Evolutionary conservation across 1,140 invertebrate species (phyloP).

Genomic region (Acromyrmex heyeri): DNA sequence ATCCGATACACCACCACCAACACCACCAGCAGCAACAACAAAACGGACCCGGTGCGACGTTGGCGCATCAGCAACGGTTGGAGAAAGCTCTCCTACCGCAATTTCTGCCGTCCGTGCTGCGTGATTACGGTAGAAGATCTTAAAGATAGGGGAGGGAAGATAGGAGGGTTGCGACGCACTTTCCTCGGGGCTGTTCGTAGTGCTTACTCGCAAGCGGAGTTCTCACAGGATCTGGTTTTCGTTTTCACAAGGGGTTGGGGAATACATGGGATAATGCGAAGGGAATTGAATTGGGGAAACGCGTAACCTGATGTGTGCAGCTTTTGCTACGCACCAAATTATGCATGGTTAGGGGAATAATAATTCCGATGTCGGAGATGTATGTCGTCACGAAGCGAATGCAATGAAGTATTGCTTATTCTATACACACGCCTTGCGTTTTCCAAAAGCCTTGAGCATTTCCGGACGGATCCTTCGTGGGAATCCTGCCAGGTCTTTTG

Average conservation of each 20-base stretch:
- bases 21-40: slow-evolving; percentile 78
- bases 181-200: slow-evolving; percentile 28
- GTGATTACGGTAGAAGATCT: slow-evolving; percentile 84
- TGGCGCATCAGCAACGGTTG: slow-evolving; percentile 81
- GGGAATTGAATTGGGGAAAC: slow-evolving; percentile 26
- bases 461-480: slow-evolving; percentile 43
- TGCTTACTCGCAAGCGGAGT: slow-evolving; percentile 37
- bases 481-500: slow-evolving; percentile 59
- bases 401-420: slow-evolving; percentile 38
- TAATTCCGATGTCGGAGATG: slow-evolving; percentile 41
- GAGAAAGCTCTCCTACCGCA: slow-evolving; percentile 84
- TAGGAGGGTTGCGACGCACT: slow-evolving; percentile 23
- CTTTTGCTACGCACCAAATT: slow-evolving; percentile 22
- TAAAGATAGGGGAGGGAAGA: slow-evolving; percentile 65
- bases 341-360: slow-evolving; percentile 46
- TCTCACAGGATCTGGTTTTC: slow-evolving; percentile 59
- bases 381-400: background rate
- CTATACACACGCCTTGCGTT: slow-evolving; percentile 8
- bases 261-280: slow-evolving; percentile 24
- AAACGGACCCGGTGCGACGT: slow-evolving; percentile 72
- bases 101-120: slow-evolving; percentile 83
- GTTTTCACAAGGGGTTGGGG: background rate
- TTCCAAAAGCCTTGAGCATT: slow-evolving; percentile 27
- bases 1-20: slow-evolving; percentile 65
- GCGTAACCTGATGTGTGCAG: slow-evolving; percentile 37